Conservation (phyloP, 2,113 vertebrate genomes). For the Cyanistes caeruleus region DNA sequence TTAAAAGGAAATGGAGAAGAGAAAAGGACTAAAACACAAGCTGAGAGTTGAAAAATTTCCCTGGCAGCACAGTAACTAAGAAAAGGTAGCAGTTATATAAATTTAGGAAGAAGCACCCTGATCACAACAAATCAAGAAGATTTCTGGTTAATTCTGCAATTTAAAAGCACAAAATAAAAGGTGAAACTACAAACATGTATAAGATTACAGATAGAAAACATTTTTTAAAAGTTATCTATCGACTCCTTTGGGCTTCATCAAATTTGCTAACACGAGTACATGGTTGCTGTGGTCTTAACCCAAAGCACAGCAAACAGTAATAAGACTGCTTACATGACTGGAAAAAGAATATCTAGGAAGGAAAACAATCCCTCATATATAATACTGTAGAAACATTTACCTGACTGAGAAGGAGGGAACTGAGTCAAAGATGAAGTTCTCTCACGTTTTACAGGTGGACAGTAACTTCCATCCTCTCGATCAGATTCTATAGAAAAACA, state of each 20-base stretch:
- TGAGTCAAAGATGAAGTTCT: slow-evolving; percentile 91
- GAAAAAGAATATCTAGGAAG: neutral
- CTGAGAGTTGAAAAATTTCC: neutral
- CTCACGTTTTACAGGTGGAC: slow-evolving; percentile 93
- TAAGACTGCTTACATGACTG: neutral
- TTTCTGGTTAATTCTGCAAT: neutral
- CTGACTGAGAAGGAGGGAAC: slow-evolving; percentile 92
- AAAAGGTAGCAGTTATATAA: neutral
- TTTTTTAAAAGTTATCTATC: neutral
- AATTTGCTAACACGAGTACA: neutral
- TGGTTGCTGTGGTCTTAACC: neutral
- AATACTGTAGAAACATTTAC: slow-evolving; percentile 60
- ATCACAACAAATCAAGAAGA: neutral
- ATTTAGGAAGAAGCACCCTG: neutral
- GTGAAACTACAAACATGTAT: neutral
- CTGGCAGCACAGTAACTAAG: neutral
- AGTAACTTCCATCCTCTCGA: slow-evolving; percentile 90
- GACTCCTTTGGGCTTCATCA: neutral
- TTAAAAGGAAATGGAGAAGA: neutral
- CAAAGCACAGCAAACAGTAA: neutral
- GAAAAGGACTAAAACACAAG: accelerated
- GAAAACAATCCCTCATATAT: neutral
- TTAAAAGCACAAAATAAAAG: neutral
- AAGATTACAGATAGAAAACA: neutral
- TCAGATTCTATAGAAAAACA: slow-evolving; percentile 85